phyloP scores from a whole-genome alignment of 2,113 vertebrate genomes.

The Grantiella picta region DNA sequence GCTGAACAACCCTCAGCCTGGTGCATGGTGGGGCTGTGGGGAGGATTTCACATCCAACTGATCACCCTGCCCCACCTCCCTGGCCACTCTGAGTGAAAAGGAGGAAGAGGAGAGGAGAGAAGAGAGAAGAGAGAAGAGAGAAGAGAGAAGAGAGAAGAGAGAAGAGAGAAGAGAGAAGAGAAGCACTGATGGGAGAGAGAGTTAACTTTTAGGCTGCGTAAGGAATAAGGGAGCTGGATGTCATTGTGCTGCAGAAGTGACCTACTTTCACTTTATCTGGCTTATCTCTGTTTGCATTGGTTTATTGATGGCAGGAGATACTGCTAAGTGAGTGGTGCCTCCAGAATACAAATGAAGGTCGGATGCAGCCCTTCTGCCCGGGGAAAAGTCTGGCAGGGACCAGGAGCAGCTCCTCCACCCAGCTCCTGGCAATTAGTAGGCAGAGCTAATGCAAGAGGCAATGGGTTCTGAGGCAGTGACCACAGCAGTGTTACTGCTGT shows the following conservation, averaged over 20 bases:
- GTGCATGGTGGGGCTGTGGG: background rate
- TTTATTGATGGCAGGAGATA: constrained; percentile 63
- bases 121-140: too few species aligned
- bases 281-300: constrained; percentile 58
- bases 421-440: background rate
- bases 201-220: constrained; percentile 4
- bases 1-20: background rate
- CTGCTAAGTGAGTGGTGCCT: constrained; percentile 37
- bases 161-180: background rate
- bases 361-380: background rate
- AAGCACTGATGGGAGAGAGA: fast-evolving
- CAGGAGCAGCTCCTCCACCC: background rate
- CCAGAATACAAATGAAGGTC: constrained; percentile 55
- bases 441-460: background rate
- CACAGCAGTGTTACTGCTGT: background rate
- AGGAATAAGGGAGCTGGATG: background rate
- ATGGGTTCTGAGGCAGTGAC: background rate
- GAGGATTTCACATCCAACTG: background rate
- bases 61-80: background rate
- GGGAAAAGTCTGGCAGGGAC: background rate
- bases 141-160: background rate
- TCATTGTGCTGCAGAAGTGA: constrained; percentile 53
- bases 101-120: background rate
- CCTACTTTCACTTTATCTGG: constrained; percentile 54
- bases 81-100: background rate